Evolutionary conservation across 2,888 invertebrate species (phyloP), one percentile per base, ranked within the genome.

Genomic region (Onthophagus sagittarius): DNA sequence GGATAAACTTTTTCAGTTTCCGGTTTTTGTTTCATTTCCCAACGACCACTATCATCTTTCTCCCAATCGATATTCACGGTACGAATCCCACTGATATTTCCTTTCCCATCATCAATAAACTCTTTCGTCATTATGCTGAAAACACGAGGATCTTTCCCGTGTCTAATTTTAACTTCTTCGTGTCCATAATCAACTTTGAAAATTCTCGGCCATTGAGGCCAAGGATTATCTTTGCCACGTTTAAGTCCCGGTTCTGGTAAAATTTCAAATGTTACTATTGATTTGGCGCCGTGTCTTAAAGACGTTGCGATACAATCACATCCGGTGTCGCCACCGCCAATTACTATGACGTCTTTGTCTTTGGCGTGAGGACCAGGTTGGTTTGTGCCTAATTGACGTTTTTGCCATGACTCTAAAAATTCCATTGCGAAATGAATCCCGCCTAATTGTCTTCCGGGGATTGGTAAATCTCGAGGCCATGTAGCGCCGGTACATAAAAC

Each of bases 221-320:
- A 99, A 0, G 99, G 99, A 86, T 99, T 99, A 84, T 97, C 97
- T 13, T 88, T 87, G 11, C 93, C 92, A 53, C 99, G 89, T 31
- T 87, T 88, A 1, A 88, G 87, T 72, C 96, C 94, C 13, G 99
- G 99, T 81, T 95, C 92, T 0, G 99, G 98, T 71, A 99, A 88
- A 82, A 99, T 99, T 88, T 99, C 99, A 86, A 99, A 99, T 0
- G 97, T 94, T 0, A 95, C 96, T 81, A 99, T 96, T 2, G 91
- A 91, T 73, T 88, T 86, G 62, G 99, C 99, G 70, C 98, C 98
- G 88, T 98, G 91, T 7, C 99, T 90, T 75, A 99, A 88, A 0
- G 98, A 96, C 0, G 99, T 99, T 14, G 96, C 99, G 84, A 99
- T 99, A 85, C 99, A 99, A 88, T 99, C 99, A 85, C 97, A 98